Conservation (phyloP, 1,140 invertebrate genomes). For the Pseudomyrmex pallidus region DNA sequence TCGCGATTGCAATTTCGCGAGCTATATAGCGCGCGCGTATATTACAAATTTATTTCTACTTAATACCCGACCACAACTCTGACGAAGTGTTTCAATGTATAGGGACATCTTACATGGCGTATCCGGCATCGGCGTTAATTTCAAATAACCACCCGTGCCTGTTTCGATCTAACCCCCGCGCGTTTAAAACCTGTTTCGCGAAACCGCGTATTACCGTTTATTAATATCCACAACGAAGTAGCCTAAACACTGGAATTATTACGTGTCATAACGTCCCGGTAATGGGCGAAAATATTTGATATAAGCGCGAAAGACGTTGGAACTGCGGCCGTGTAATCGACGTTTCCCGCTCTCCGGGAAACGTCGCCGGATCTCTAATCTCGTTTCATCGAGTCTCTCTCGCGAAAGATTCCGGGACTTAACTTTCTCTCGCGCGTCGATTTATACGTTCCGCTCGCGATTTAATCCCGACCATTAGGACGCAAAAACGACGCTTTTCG, state of each 20-base stretch:
- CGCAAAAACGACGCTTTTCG: constrained; percentile 67
- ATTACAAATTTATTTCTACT: constrained; percentile 25
- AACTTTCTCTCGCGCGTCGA: neutral
- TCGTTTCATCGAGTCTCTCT: constrained; percentile 57
- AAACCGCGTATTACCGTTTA: constrained; percentile 44
- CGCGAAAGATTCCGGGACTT: constrained; percentile 9
- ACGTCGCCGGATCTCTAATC: neutral
- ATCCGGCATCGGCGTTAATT: constrained; percentile 39
- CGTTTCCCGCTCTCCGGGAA: too few species aligned
- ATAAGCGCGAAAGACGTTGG: neutral
- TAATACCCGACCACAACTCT: constrained; percentile 24
- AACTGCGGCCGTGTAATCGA: too few species aligned
- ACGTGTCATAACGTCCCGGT: constrained; percentile 50
- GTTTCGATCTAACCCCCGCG: constrained; percentile 30
- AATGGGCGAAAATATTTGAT: constrained; percentile 59
- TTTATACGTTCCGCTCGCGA: constrained; percentile 43
- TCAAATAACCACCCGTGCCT: neutral
- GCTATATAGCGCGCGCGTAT: too few species aligned
- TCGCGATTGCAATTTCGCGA: constrained; percentile 28
- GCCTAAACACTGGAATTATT: constrained; percentile 53
- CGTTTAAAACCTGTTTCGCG: constrained; percentile 33
- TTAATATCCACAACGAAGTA: neutral
- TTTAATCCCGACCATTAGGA: constrained; percentile 64
- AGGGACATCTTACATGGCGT: neutral
- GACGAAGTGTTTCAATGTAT: constrained; percentile 1